Conservation (phyloP, 2,797 vertebrate genomes). For the Cetoscarus ocellatus region DNA sequence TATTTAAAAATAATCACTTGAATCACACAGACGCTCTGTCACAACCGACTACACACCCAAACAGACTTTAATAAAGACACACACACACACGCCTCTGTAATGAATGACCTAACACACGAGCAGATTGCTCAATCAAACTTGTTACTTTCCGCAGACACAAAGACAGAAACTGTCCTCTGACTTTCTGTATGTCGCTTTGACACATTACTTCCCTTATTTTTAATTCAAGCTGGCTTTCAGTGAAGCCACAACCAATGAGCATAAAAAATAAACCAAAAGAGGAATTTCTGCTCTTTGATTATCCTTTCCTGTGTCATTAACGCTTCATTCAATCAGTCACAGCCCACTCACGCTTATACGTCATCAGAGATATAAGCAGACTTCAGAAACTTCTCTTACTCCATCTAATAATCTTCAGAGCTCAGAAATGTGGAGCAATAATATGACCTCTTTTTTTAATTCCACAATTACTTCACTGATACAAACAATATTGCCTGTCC, state of each 20-base stretch:
- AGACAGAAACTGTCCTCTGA: conserved; percentile 12
- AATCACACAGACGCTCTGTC: too few relatives aligned
- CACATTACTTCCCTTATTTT: conserved; percentile 37
- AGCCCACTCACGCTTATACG: too few relatives aligned
- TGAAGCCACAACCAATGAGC: not conserved
- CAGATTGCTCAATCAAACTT: conserved; percentile 41
- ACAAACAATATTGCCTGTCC: too few relatives aligned
- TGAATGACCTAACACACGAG: conserved; percentile 8
- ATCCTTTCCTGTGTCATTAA: not conserved
- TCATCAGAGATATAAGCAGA: too few relatives aligned
- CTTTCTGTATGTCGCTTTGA: not conserved
- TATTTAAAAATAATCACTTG: too few relatives aligned
- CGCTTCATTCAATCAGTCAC: not conserved
- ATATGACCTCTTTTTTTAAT: too few relatives aligned
- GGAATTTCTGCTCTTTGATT: not conserved
- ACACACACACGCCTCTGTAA: conserved; percentile 17
- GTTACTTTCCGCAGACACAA: conserved; percentile 14
- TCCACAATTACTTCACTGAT: too few relatives aligned
- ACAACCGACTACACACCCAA: not conserved
- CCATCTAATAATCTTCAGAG: too few relatives aligned
- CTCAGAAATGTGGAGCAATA: too few relatives aligned
- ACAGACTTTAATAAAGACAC: conserved; percentile 2
- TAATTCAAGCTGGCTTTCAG: conserved; percentile 35
- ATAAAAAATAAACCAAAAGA: not conserved
- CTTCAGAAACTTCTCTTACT: too few relatives aligned